phyloP scores from a whole-genome alignment of 2,797 vertebrate genomes.

The Coregonus sp. region DNA sequence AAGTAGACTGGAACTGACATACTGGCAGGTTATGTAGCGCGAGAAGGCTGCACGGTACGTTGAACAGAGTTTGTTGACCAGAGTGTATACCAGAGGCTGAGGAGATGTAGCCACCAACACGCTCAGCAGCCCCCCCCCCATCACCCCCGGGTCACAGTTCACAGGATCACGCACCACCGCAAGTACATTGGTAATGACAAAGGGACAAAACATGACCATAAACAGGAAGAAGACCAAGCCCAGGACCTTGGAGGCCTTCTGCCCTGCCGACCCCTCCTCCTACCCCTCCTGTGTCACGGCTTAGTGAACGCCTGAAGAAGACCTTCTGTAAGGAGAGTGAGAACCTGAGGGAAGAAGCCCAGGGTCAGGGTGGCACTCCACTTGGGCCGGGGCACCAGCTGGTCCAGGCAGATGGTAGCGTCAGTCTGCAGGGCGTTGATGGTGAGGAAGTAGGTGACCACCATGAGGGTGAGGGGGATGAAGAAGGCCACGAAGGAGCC shows the following conservation, averaged over 20 bases:
- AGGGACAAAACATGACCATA: no score
- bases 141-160: no score
- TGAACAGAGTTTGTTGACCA: slow-evolving; percentile 70
- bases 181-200: no score
- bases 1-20: slow-evolving; percentile 34
- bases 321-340: slow-evolving; percentile 34
- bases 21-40: slow-evolving; percentile 88
- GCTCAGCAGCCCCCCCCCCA: slow-evolving; percentile 77
- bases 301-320: no score
- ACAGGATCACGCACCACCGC: no score
- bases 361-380: slow-evolving; percentile 81
- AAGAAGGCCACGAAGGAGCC: slow-evolving; percentile 96
- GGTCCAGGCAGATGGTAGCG: slow-evolving; percentile 86
- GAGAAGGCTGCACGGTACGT: slow-evolving; percentile 90
- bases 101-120: slow-evolving; percentile 83
- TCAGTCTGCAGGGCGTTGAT: slow-evolving; percentile 84
- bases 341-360: slow-evolving; percentile 85
- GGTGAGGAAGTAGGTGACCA: slow-evolving; percentile 89
- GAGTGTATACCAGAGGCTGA: slow-evolving; percentile 89
- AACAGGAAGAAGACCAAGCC: no score
- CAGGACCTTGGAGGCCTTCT: no score
- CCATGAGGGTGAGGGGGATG: slow-evolving; percentile 93
- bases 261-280: no score
- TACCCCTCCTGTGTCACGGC: no score
- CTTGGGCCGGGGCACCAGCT: slow-evolving; percentile 83